phyloP scores from a whole-genome alignment of 2,888 invertebrate genomes.

The Amblyjoppa proteus region DNA sequence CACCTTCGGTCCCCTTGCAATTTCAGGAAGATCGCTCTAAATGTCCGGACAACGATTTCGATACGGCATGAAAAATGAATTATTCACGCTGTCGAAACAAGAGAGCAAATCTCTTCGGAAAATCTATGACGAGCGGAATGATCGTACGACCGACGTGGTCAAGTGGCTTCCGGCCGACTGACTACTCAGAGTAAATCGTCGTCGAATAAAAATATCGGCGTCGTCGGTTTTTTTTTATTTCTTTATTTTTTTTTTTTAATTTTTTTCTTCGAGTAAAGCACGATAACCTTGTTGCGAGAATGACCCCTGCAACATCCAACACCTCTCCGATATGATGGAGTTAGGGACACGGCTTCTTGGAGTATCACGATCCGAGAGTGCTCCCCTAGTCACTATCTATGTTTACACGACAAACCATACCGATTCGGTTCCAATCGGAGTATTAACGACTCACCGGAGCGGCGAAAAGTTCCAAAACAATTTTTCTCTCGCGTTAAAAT shows the following conservation, averaged over 20 bases:
- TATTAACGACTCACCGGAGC: slow-evolving; percentile 7
- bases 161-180: slow-evolving; percentile 77
- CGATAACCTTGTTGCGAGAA: slow-evolving; percentile 80
- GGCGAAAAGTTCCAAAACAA: slow-evolving; percentile 3
- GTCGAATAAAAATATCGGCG: slow-evolving; percentile 79
- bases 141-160: slow-evolving; percentile 62
- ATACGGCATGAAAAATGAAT: not conserved
- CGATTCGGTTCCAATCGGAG: slow-evolving; percentile 51
- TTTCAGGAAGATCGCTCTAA: not conserved
- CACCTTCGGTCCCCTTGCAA: not conserved
- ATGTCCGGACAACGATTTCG: not conserved
- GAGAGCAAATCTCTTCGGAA: not conserved
- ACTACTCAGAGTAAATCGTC: slow-evolving; percentile 71
- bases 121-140: not conserved
- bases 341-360: slow-evolving; percentile 66
- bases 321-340: slow-evolving; percentile 75
- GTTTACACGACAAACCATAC: slow-evolving; percentile 57
- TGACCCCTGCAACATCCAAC: slow-evolving; percentile 77
- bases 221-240: slow-evolving; percentile 57
- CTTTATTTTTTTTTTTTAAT: slow-evolving; percentile 38
- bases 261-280: slow-evolving; percentile 57
- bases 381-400: slow-evolving; percentile 21
- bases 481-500: slow-evolving; percentile 2
- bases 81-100: slow-evolving; percentile 1
- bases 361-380: slow-evolving; percentile 45